Percentiles rank a stretch among this genome's conserved stretches.
Evolutionary conservation across 2,888 invertebrate genomes (phyloP).

Genomic region (Candidula unifasciata): DNA sequence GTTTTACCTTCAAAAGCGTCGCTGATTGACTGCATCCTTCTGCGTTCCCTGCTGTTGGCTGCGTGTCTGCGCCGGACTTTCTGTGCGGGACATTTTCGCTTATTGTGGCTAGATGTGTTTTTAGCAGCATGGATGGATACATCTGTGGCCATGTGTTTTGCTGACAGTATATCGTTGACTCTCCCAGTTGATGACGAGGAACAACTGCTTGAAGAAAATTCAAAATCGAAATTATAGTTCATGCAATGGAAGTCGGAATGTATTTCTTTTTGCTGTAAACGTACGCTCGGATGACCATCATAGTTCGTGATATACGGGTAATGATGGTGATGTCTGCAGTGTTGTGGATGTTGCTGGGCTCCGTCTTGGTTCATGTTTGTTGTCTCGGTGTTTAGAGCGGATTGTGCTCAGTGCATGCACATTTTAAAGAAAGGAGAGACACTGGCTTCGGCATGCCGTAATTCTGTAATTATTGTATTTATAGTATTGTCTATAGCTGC

Average conservation of each 20-base stretch:
- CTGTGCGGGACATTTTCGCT: conserved; percentile 86
- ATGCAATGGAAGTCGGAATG: conserved; percentile 48
- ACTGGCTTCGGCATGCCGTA: no score
- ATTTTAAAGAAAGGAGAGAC: background rate
- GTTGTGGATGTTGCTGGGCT: no score
- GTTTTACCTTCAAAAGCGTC: conserved; percentile 88
- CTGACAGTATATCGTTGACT: conserved; percentile 7
- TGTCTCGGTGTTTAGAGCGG: no score
- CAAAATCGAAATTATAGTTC: conserved; percentile 45
- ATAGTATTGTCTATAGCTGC: no score
- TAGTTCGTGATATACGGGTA: no score
- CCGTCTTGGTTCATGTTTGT: no score
- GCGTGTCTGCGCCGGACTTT: conserved; percentile 95
- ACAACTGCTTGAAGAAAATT: conserved; percentile 50
- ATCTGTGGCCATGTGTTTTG: conserved; percentile 17
- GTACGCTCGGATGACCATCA: no score
- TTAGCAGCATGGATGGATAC: conserved; percentile 21
- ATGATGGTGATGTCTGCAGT: no score
- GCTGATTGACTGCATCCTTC: conserved; percentile 97
- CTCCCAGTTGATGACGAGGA: conserved; percentile 44
- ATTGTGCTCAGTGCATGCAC: background rate
- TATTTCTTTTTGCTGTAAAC: no score
- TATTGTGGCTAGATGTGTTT: conserved; percentile 49
- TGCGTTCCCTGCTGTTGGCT: conserved; percentile 93
- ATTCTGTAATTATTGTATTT: no score